Percentiles rank a stretch among this genome's conserved stretches.
These are phyloP conservation scores for Antheraea pernyi DNA, from an alignment of 1,140 invertebrate genomes.

Conservation along the genomic window DNA sequence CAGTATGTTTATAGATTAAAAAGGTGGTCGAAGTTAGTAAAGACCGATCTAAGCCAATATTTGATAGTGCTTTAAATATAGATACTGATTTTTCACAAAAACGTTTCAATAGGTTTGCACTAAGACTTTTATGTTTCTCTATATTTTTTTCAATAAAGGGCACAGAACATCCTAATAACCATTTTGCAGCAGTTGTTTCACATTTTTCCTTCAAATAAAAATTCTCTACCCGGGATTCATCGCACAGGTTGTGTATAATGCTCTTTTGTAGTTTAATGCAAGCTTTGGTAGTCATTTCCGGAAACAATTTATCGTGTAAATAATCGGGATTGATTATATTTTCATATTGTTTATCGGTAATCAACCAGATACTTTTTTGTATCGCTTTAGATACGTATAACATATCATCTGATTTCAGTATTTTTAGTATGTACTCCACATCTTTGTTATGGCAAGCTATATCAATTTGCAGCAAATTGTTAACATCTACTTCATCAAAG, in stretches of 20 bases:
- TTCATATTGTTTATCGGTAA: constrained; percentile 42
- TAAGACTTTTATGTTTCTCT: constrained; percentile 34
- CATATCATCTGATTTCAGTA: constrained; percentile 47
- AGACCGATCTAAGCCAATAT: constrained; percentile 16
- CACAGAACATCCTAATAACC: constrained; percentile 51
- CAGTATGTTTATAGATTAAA: constrained; percentile 36
- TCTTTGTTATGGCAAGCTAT: constrained; percentile 43
- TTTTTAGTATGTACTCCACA: constrained; percentile 47
- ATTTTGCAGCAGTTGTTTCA: constrained; percentile 39
- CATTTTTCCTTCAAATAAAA: constrained; percentile 48
- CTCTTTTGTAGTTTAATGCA: constrained; percentile 41
- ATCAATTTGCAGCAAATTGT: constrained; percentile 56
- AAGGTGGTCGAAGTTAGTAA: constrained; percentile 35
- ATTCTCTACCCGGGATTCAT: constrained; percentile 43
- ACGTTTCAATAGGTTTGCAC: constrained; percentile 33
- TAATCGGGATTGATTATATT: constrained; percentile 55
- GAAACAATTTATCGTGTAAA: constrained; percentile 42
- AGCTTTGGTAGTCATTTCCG: constrained; percentile 48
- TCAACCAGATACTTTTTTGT: constrained; percentile 45
- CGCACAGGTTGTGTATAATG: constrained; percentile 43
- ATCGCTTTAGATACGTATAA: constrained; percentile 54
- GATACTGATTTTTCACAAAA: constrained; percentile 48
- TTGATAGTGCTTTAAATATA: constrained; percentile 37
- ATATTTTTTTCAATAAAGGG: constrained; percentile 44
- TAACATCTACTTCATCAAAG: constrained; percentile 34